Conservation (phyloP, 1,140 invertebrate species). For the Zophobas atratus region DNA sequence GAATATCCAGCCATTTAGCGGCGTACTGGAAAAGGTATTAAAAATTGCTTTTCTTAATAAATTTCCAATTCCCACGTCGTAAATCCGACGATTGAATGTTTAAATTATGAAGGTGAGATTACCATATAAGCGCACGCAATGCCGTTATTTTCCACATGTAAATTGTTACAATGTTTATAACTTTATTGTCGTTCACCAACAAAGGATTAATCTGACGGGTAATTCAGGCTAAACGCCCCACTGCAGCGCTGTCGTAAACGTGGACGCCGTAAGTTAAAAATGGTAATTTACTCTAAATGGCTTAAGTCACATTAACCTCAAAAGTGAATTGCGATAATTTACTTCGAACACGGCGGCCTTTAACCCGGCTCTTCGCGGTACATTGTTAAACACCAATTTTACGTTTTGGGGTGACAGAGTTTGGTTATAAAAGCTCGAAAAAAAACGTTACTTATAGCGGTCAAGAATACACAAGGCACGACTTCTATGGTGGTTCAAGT, state of each 20-base stretch:
- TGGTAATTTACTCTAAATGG: slow-evolving; percentile 20
- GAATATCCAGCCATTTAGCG: slow-evolving; percentile 74
- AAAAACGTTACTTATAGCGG: no score
- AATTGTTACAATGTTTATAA: slow-evolving; percentile 34
- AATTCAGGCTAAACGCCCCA: slow-evolving; percentile 31
- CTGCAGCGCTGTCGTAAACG: slow-evolving; percentile 33
- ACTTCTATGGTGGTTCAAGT: no score
- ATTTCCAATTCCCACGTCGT: not conserved
- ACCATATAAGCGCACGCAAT: slow-evolving; percentile 20
- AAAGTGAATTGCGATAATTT: slow-evolving; percentile 25
- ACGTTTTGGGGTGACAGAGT: no score
- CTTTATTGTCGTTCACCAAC: slow-evolving; percentile 26
- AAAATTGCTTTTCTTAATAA: not conserved
- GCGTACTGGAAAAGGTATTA: slow-evolving; percentile 72
- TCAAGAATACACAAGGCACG: no score
- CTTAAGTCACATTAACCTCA: slow-evolving; percentile 29
- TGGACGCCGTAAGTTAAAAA: slow-evolving; percentile 27
- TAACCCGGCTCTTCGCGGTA: not conserved
- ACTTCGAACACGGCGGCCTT: not conserved
- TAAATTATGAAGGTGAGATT: slow-evolving; percentile 13
- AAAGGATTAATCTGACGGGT: slow-evolving; percentile 30
- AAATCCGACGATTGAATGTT: not conserved
- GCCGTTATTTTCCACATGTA: slow-evolving; percentile 2
- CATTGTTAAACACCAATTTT: no score
- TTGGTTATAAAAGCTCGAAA: no score